A percentile compares a stretch with the other conserved stretches of the same genome.
Evolutionary conservation across 2,888 invertebrate genomes (phyloP).

Genomic region (Harpagoxenus sublaevis): DNA sequence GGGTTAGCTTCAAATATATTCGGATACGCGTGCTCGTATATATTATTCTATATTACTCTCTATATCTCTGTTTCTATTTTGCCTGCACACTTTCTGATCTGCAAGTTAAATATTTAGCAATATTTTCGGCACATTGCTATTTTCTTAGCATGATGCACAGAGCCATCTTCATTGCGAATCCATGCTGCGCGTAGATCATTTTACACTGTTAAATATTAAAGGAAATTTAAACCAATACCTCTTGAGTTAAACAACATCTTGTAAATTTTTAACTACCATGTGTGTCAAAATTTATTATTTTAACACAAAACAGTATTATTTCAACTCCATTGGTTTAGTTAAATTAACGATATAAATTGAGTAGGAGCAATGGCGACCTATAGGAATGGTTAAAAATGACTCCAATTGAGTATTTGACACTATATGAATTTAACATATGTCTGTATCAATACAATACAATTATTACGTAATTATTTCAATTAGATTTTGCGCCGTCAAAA

Average conservation of each 20-base stretch:
- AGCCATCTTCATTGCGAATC: neutral
- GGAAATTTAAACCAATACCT: no score
- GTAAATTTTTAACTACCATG: no score
- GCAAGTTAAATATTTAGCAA: neutral
- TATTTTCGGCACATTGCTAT: neutral
- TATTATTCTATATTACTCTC: neutral
- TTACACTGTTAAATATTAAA: neutral
- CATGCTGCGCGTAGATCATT: neutral
- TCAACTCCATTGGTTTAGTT: no score
- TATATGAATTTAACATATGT: no score
- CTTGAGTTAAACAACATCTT: no score
- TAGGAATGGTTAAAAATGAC: no score
- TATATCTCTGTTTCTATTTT: neutral
- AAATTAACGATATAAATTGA: no score
- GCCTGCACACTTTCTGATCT: neutral
- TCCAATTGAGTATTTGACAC: no score
- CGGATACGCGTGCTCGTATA: neutral
- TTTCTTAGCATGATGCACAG: neutral
- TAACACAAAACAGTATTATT: no score
- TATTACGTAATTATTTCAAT: slow-evolving; percentile 1
- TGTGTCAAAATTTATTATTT: no score
- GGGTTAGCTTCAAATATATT: slow-evolving; percentile 16
- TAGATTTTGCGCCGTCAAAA: neutral
- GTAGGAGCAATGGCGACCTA: no score
- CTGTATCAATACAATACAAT: neutral